These are phyloP conservation scores for Hylia prasina DNA, from an alignment of 2,113 vertebrate genomes.

Conservation along the genomic window DNA sequence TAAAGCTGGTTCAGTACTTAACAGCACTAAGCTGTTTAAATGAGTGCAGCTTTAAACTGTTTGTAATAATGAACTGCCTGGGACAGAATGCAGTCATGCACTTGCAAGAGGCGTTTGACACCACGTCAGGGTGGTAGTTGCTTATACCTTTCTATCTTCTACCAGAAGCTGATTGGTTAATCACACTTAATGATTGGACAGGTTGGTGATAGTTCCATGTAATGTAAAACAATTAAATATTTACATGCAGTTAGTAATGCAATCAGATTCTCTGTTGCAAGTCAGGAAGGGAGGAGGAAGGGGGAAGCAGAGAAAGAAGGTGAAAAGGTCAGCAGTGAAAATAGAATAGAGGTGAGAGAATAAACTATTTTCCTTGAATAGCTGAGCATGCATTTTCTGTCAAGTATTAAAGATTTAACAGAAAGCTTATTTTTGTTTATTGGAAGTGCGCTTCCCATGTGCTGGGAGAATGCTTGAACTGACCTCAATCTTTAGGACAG, in stretches of 20 bases:
- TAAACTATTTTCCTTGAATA: neutral
- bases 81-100: neutral
- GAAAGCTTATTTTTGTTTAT: neutral
- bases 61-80: neutral
- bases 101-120: neutral
- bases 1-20: neutral
- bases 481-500: neutral
- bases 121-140: neutral
- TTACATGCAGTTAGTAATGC: neutral
- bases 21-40: neutral
- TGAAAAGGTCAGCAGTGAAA: neutral
- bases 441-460: neutral
- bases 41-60: neutral
- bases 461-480: neutral
- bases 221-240: neutral
- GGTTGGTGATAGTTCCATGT: neutral
- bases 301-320: neutral
- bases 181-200: neutral
- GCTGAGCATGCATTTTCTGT: neutral
- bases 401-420: neutral
- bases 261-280: neutral
- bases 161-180: neutral
- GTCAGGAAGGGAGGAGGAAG: neutral
- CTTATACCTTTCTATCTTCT: neutral
- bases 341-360: neutral